Base-by-base conservation (phyloP, 2,113 vertebrate genomes). In the Aldabrachelys gigantea region DNA sequence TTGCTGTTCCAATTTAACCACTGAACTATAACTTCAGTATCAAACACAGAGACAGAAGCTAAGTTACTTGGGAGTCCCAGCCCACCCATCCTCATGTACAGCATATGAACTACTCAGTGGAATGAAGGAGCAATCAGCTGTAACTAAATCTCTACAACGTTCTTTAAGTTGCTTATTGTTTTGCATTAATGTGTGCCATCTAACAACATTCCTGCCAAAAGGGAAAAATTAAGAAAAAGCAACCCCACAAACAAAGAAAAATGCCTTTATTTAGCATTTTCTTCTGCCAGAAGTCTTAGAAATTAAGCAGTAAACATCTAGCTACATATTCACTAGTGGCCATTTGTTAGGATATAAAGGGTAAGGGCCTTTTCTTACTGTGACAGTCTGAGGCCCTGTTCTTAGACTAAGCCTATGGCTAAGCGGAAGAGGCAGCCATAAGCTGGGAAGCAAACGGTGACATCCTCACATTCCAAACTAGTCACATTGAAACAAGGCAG, bases 191-290 rank as follows among this genome's bases (percentile, higher is more conserved):
- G 75, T 87, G 78, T 72, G 27, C 14, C 92, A 54, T 93, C 95
- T 85, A 62, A 69, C 1, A 82, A 82, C 91, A 89, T 57, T 84
- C 10, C 22, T 91, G 85, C 25, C 44, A 25, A 91, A 78, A 76
- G 24, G 27, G n/a, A 93, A 95, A 92, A 97, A 95, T 91, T 95
- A 65, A 85, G 72, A 75, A 85, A 95, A 97, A 85, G 65, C 53
- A 94, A 92, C 54, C 87, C 89, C 2, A 79, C 47, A 89, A 57
- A 19, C 19, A 89, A 87, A 89, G 50, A 88, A 91, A 95, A 96
- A 53, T 5, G 2, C 44, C 88, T 89, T 90, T 47, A 56, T 80
- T 91, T 88, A 81, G 35, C 92, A 89, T 95, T 95, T 27, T 85
- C 8, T 95, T 89, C 88, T 89, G 31, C 81, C 87, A 96, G 84